Percentiles rank a stretch among this genome's conserved stretches.
phyloP scores from a whole-genome alignment of 1,140 invertebrate species.

The Cryptotermes secundus region DNA sequence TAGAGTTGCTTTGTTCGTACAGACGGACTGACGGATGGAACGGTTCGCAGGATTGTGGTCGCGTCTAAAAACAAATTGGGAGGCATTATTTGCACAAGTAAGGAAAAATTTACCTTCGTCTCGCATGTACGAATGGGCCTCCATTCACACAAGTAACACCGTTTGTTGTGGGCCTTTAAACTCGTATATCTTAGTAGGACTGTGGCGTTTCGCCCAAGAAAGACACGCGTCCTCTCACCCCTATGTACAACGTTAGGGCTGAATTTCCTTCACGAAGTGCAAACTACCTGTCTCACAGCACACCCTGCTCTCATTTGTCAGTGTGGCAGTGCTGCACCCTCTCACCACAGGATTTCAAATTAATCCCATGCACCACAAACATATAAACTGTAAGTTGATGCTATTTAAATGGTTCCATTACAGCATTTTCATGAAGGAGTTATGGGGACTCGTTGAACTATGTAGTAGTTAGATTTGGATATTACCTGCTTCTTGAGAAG shows the following conservation, averaged over 20 bases:
- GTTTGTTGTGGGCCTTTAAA: neutral
- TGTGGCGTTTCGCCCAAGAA: neutral
- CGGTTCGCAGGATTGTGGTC: no score
- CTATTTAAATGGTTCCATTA: neutral
- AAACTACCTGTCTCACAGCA: neutral
- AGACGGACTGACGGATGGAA: no score
- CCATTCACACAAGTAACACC: neutral
- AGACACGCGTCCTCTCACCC: neutral
- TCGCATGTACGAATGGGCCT: no score
- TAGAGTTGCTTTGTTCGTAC: no score
- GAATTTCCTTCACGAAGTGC: neutral
- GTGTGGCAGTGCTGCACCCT: neutral
- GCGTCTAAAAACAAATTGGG: no score
- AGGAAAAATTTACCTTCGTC: neutral
- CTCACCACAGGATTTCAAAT: conserved; percentile 8
- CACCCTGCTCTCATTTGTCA: neutral
- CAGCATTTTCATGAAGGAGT: neutral
- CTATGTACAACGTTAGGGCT: neutral
- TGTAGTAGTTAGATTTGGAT: no score
- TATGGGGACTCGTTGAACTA: neutral
- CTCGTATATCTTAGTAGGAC: no score
- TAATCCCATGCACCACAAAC: neutral
- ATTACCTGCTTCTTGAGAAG: no score
- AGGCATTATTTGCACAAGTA: no score
- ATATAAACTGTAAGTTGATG: neutral